These are phyloP conservation scores for Drosophila bifasciata DNA, from an alignment of 1,140 invertebrate species.

Conservation along the genomic window DNA sequence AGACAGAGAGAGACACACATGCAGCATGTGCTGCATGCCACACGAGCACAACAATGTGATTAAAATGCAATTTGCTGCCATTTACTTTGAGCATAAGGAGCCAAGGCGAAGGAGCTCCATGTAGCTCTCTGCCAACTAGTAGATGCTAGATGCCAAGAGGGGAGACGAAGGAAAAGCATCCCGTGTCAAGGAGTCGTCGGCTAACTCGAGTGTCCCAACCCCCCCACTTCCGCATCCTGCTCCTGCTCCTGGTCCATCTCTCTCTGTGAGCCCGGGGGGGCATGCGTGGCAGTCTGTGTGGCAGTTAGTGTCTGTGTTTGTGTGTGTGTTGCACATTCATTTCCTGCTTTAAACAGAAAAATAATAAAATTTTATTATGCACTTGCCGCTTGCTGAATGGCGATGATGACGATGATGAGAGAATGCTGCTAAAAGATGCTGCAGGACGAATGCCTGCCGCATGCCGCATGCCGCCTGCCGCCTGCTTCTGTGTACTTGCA, in stretches of 20 bases:
- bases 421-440: constrained; percentile 13
- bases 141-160: not conserved
- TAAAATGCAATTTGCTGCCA: constrained; percentile 79
- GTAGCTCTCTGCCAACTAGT: constrained; percentile 18
- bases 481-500: constrained; percentile 22
- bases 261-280: constrained; percentile 1
- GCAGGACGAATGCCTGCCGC: constrained; percentile 8
- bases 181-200: constrained; percentile 16
- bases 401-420: constrained; percentile 25
- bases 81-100: constrained; percentile 56
- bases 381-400: constrained; percentile 58
- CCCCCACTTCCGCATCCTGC: too few species aligned
- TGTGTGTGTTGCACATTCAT: constrained; percentile 56
- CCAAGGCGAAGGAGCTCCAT: constrained; percentile 38
- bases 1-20: too few species aligned
- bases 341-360: constrained; percentile 60
- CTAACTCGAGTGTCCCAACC: constrained; percentile 14
- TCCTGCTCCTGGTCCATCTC: too few species aligned
- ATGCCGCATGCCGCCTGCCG: too few species aligned
- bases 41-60: constrained; percentile 71
- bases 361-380: constrained; percentile 79
- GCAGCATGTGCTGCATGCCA: constrained; percentile 29
- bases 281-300: too few species aligned
- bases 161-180: constrained; percentile 6
- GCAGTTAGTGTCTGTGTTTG: not conserved